These are phyloP conservation scores for Actenoides hombroni DNA, from an alignment of 2,113 vertebrate genomes.

Conservation along the genomic window DNA sequence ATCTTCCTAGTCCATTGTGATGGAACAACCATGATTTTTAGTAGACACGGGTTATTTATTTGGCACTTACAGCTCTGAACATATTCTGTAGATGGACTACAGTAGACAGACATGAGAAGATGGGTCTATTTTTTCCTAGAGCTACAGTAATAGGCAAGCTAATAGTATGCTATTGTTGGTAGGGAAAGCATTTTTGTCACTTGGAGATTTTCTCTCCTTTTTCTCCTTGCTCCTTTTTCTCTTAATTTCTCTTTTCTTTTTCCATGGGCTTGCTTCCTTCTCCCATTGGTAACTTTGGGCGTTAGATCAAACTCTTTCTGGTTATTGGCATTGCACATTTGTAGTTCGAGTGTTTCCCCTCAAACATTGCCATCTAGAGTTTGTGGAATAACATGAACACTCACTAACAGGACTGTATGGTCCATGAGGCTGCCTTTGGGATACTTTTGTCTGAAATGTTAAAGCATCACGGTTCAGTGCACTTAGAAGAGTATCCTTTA, in stretches of 20 bases:
- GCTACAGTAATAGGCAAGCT: not conserved
- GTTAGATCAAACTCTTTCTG: not conserved
- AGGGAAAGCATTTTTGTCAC: not conserved
- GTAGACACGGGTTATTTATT: not conserved
- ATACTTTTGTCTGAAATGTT: not conserved
- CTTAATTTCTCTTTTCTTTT: not conserved
- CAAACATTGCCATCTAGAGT: slow-evolving; percentile 17
- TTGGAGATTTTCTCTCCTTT: not conserved
- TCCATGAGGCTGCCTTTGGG: not conserved
- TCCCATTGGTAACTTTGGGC: not conserved
- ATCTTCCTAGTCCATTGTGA: not conserved
- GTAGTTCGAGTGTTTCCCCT: not conserved
- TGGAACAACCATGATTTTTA: not conserved
- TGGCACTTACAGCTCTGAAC: not conserved
- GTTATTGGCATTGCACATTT: not conserved
- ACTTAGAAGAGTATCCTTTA: not conserved
- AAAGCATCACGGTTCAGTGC: not conserved
- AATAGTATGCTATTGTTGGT: not conserved
- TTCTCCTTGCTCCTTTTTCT: too few relatives aligned
- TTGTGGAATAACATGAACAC: not conserved
- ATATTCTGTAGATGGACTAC: not conserved
- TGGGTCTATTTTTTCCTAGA: not conserved
- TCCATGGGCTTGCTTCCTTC: not conserved
- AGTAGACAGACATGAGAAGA: not conserved
- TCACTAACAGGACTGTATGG: not conserved